Conservation (phyloP, 2,797 vertebrate genomes). For the Sebastes oblongus region DNA sequence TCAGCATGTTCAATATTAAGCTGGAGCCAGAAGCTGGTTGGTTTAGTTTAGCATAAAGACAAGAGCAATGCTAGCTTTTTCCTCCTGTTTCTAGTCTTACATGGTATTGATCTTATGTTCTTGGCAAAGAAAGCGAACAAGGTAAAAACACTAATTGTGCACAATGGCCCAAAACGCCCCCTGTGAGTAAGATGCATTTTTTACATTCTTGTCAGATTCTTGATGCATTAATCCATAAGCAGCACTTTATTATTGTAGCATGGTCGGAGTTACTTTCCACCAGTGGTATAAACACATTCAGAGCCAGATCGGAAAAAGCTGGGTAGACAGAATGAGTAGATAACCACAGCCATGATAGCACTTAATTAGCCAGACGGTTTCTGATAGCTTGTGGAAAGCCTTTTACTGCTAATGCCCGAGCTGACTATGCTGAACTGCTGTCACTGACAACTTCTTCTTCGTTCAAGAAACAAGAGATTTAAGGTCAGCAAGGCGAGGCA, state of each 20-base stretch:
- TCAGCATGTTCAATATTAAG: neutral
- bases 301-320: neutral
- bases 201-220: neutral
- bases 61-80: neutral
- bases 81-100: neutral
- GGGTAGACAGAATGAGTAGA: conserved; percentile 1
- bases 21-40: neutral
- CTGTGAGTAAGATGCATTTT: neutral
- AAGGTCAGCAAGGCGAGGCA: conserved; percentile 2
- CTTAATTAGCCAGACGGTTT: conserved; percentile 32
- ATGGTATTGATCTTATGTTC: neutral
- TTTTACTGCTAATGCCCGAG: conserved; percentile 28
- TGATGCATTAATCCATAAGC: neutral
- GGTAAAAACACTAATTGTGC: neutral
- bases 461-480: conserved; percentile 5
- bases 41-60: neutral
- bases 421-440: conserved; percentile 29
- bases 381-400: conserved; percentile 28
- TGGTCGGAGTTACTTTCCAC: neutral
- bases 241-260: neutral
- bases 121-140: neutral
- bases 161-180: neutral
- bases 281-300: neutral
- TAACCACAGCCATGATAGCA: conserved; percentile 13
- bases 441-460: conserved; percentile 3